Evolutionary conservation across 1,140 invertebrate genomes (phyloP).

Genomic region (Bombus confusus): DNA sequence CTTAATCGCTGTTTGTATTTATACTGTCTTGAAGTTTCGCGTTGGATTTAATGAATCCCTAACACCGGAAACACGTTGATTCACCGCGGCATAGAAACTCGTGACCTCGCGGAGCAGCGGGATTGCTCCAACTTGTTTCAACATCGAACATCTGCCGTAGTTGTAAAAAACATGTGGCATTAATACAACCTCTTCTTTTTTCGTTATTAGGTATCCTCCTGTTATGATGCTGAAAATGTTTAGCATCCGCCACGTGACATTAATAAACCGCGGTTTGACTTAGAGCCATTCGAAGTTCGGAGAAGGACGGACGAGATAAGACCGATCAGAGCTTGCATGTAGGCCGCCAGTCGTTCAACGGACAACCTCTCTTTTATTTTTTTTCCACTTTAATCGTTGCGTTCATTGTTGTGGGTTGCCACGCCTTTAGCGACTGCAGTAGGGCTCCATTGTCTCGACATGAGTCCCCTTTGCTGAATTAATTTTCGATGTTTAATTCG

Average conservation of each 20-base stretch:
- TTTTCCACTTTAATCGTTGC: slow-evolving; percentile 50
- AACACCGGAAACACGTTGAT: slow-evolving; percentile 35
- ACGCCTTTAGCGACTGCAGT: slow-evolving; percentile 50
- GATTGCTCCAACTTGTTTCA: neutral
- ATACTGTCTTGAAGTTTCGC: slow-evolving; percentile 23
- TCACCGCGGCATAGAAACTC: neutral
- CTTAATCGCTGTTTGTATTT: slow-evolving; percentile 65
- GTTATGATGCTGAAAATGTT: neutral
- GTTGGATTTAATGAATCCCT: slow-evolving; percentile 42
- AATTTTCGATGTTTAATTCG: slow-evolving; percentile 39
- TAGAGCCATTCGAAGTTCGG: slow-evolving; percentile 44
- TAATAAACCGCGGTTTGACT: slow-evolving; percentile 37
- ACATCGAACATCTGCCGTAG: neutral
- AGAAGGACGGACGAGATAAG: slow-evolving; percentile 41
- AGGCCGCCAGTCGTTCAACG: slow-evolving; percentile 38
- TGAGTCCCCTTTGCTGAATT: slow-evolving; percentile 29
- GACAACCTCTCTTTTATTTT: slow-evolving; percentile 4
- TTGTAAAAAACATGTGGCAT: neutral
- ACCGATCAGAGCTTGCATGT: slow-evolving; percentile 31
- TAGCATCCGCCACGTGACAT: neutral
- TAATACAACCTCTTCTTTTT: neutral
- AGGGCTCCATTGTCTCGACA: slow-evolving; percentile 42
- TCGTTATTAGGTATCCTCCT: neutral
- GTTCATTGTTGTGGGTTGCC: slow-evolving; percentile 58
- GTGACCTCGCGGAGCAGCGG: neutral